Percentiles rank a stretch among this genome's conserved stretches.
Conservation (phyloP, 2,797 vertebrate genomes). For the Bufotes viridis region DNA sequence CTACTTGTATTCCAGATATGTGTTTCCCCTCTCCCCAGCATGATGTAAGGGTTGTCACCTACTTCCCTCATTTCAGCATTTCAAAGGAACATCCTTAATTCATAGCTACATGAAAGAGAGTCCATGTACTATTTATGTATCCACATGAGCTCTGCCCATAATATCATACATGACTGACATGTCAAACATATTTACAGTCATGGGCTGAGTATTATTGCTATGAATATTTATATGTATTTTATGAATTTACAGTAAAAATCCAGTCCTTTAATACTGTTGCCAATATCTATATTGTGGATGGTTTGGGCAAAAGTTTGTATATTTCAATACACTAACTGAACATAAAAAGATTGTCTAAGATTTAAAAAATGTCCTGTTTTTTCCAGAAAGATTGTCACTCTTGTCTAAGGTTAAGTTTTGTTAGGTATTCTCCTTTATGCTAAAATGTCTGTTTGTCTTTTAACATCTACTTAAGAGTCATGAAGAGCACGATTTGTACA, state of each 20-base stretch:
- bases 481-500: too few species aligned
- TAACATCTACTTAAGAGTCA: too few species aligned
- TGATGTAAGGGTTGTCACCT: not conserved
- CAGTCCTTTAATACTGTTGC: not conserved
- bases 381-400: not conserved
- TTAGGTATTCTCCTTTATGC: too few species aligned
- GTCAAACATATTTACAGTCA: not conserved
- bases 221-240: not conserved
- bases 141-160: conserved; percentile 11
- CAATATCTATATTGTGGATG: not conserved
- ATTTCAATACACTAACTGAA: not conserved
- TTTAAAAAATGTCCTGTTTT: too few species aligned
- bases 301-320: not conserved
- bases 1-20: not conserved
- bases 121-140: conserved; percentile 30
- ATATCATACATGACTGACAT: conserved; percentile 29
- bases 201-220: not conserved
- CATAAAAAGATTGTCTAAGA: not conserved
- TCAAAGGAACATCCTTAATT: conserved; percentile 30
- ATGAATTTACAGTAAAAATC: not conserved
- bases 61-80: conserved; percentile 13
- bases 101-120: conserved; percentile 30
- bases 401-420: too few species aligned
- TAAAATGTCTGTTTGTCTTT: too few species aligned
- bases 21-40: conserved; percentile 23